Percentiles rank a stretch among this genome's conserved stretches.
Conservation (phyloP, 2,113 vertebrate genomes). For the Anolis carolinensis region DNA sequence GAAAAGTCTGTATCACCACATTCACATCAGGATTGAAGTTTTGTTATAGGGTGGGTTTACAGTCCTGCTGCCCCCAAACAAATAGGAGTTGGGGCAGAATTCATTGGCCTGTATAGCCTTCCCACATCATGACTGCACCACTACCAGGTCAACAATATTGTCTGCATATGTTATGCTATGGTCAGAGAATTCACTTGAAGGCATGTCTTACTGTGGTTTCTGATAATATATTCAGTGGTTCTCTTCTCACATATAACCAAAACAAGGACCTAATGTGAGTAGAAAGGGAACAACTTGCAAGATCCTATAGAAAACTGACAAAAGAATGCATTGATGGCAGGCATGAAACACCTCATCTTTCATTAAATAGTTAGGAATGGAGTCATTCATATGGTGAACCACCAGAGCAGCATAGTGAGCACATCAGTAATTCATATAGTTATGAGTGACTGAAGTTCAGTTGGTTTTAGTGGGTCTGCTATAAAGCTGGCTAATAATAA, state of each 20-base stretch:
- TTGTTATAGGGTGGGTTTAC: not conserved
- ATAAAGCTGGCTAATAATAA: no score
- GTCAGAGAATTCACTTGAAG: not conserved
- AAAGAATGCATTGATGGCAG: not conserved
- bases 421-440: no score
- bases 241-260: not conserved
- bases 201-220: not conserved
- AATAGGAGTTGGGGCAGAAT: not conserved
- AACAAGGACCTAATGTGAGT: not conserved
- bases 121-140: no score
- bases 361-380: not conserved
- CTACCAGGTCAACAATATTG: not conserved
- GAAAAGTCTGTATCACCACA: not conserved
- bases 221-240: not conserved
- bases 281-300: not conserved
- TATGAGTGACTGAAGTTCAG: no score
- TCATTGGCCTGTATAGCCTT: no score
- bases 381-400: not conserved
- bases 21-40: slow-evolving; percentile 9
- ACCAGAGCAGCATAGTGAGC: not conserved
- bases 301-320: not conserved
- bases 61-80: not conserved
- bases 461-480: no score
- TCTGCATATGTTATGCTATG: not conserved
- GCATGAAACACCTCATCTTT: not conserved